A percentile compares a stretch with the other conserved stretches of the same genome.
phyloP scores from a whole-genome alignment of 2,888 invertebrate genomes.

The Agrotis ipsilon region DNA sequence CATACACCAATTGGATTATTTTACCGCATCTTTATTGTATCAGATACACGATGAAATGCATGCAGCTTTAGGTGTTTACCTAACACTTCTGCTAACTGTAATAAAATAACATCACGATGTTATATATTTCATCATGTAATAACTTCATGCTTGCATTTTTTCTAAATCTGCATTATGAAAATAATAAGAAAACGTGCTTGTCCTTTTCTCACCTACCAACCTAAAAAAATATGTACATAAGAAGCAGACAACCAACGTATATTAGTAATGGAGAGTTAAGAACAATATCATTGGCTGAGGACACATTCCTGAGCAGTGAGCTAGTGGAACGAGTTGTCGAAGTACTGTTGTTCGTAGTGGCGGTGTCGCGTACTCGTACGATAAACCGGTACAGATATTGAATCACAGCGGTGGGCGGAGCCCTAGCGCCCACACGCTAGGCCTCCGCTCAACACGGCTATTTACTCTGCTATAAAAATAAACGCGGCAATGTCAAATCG shows the following conservation, averaged over 20 bases:
- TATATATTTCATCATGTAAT: not conserved
- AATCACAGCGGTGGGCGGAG: constrained; percentile 30
- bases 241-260: not conserved
- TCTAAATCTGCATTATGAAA: not conserved
- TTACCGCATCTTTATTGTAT: not conserved
- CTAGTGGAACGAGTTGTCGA: constrained; percentile 15
- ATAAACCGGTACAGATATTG: constrained; percentile 44
- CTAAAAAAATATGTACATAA: not conserved
- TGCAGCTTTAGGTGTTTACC: not conserved
- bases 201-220: not conserved
- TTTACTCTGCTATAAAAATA: constrained; percentile 12
- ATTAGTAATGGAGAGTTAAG: constrained; percentile 5
- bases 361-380: not conserved
- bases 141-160: not conserved
- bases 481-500: constrained; percentile 13
- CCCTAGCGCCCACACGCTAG: constrained; percentile 7
- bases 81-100: no score
- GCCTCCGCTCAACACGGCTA: not conserved
- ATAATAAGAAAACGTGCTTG: no score
- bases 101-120: not conserved
- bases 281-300: not conserved
- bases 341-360: constrained; percentile 28
- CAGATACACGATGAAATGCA: not conserved
- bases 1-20: not conserved
- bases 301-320: constrained; percentile 16